Base-by-base conservation (phyloP, 2,888 invertebrate species). In the Rhagophthalmus giganteus region DNA sequence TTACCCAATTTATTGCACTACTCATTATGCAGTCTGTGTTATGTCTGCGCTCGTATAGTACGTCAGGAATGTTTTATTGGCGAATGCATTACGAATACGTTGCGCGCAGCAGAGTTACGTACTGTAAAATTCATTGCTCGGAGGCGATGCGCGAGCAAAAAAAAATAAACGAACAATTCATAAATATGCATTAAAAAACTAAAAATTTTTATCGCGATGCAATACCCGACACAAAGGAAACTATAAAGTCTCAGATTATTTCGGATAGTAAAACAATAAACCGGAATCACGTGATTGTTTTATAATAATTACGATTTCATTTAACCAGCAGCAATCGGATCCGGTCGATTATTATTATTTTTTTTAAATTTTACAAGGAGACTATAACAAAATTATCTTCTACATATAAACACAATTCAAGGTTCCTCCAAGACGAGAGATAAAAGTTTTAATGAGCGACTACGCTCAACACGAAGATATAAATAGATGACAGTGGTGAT, bases 11-110 rank as follows among this genome's bases (percentile, higher is more conserved):
- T 55, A 55, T 55, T 46, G 50, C 45, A 41, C 44, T 50, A 40
- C 50, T 54, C 44, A 48, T 55, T 52, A 52, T 55, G 51, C 52
- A 48, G 47, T 55, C 52, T 46, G 32, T 51, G 53, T 53, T 53
- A 39, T 54, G 54, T 54, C 54, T 54, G 54, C 38, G 31, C 41
- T 48, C 38, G 13, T 34, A 44, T 20, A 8, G 15, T 39, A 10
- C 47, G 13, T 12, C 24, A 25, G 32, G 40, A 48, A 48, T 46
- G 38, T 33, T 46, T 45, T 46, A 46, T 32, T 11, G 46, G 27
- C 10, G 33, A 44, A 35, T 44, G 34, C 44, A 35, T 44, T 38
- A 11, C 20, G 20, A 5, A 20, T 5, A 7, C 20, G n/a, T n/a
- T n/a, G n/a, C n/a, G n/a, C n/a, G n/a, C n/a, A n/a, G n/a, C n/a